Evolutionary conservation across 2,797 vertebrate genomes (phyloP).

Genomic region (Amniataba percoides): DNA sequence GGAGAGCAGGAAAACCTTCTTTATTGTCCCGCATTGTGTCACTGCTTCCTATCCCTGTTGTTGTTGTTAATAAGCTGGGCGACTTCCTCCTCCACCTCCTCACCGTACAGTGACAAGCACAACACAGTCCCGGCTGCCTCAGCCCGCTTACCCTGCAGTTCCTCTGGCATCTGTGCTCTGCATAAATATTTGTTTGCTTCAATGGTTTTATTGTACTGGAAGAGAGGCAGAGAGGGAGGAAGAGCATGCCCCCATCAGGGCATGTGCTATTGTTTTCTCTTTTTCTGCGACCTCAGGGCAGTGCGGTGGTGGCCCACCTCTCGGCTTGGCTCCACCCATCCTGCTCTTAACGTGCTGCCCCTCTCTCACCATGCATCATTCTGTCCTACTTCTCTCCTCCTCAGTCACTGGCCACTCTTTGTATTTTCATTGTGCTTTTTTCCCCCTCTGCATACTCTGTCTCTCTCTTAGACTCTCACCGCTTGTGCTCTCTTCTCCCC

Average conservation of each 20-base stretch:
- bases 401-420: conserved; percentile 64
- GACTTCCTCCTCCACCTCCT: conserved; percentile 68
- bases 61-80: conserved; percentile 63
- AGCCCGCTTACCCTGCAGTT: conserved; percentile 59
- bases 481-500: conserved; percentile 48
- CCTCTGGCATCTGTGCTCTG: conserved; percentile 71
- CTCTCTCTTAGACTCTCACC: conserved; percentile 27
- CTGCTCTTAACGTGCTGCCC: conserved; percentile 61
- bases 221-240: conserved; percentile 59
- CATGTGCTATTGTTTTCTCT: conserved; percentile 73
- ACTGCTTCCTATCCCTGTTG: conserved; percentile 71
- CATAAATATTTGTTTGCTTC: conserved; percentile 79
- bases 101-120: conserved; percentile 59
- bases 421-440: conserved; percentile 58
- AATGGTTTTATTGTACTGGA: conserved; percentile 76
- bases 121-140: conserved; percentile 42
- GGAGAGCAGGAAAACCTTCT: conserved; percentile 68
- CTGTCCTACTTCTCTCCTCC: conserved; percentile 76
- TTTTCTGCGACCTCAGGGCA: conserved; percentile 54
- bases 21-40: conserved; percentile 66
- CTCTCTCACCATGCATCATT: conserved; percentile 67
- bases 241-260: conserved; percentile 49
- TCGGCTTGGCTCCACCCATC: conserved; percentile 70
- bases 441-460: conserved; percentile 22
- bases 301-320: conserved; percentile 66